Percentiles rank a stretch among this genome's conserved stretches.
These are phyloP conservation scores for Pangasius larnaudii DNA, from an alignment of 2,797 vertebrate species.

Conservation along the genomic window DNA sequence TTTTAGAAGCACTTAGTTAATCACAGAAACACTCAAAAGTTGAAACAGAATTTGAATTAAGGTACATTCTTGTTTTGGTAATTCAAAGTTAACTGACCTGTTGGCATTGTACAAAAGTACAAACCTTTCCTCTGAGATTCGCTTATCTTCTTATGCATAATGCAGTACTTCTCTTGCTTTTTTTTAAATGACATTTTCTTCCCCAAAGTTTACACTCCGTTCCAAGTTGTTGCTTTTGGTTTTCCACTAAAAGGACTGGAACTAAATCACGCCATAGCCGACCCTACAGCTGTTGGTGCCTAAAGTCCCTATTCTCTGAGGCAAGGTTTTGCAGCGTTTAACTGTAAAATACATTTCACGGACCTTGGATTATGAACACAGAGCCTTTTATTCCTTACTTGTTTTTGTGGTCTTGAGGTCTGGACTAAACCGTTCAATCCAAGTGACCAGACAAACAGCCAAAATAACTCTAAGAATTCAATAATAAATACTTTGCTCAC, in stretches of 20 bases:
- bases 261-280: not conserved
- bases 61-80: not conserved
- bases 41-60: not conserved
- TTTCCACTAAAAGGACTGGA: no score
- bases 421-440: not conserved
- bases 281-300: not conserved
- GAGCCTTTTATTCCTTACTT: not conserved
- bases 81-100: not conserved
- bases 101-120: not conserved
- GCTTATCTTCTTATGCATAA: not conserved
- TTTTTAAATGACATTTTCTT: not conserved
- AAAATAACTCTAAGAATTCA: not conserved
- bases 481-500: not conserved
- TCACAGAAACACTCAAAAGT: not conserved
- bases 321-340: not conserved
- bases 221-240: not conserved
- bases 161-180: not conserved
- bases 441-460: not conserved
- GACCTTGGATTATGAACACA: not conserved
- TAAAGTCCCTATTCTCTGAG: not conserved
- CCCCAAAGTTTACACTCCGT: not conserved
- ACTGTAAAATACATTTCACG: not conserved
- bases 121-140: not conserved
- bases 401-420: not conserved
- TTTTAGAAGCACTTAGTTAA: not conserved